phyloP scores from a whole-genome alignment of 2,113 vertebrate genomes.

The Microtus ochrogaster region DNA sequence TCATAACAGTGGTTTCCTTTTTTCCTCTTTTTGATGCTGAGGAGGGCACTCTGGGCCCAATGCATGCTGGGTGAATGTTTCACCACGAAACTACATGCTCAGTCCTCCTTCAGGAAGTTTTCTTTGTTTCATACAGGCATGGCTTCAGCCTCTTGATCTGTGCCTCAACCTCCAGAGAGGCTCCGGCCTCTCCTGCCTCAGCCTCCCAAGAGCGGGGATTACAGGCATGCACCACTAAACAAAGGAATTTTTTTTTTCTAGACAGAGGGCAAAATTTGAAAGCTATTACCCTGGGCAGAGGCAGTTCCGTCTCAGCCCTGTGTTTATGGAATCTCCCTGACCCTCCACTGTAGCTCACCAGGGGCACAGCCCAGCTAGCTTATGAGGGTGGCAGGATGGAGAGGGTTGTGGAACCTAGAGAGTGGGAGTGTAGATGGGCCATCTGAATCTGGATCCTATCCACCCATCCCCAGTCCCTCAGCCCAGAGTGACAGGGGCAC shows the following conservation, averaged over 20 bases:
- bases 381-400: background rate
- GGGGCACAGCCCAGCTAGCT: too few species aligned
- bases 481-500: background rate
- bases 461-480: background rate
- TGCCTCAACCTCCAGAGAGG: background rate
- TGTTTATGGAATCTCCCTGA: background rate
- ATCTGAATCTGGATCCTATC: background rate
- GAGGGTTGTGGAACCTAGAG: background rate
- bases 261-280: background rate
- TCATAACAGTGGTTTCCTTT: background rate
- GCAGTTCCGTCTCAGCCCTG: background rate
- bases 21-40: background rate
- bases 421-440: accelerated
- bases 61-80: background rate
- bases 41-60: background rate
- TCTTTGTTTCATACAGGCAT: background rate
- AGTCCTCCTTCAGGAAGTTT: background rate
- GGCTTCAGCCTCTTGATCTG: background rate
- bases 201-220: background rate
- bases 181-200: background rate
- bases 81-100: background rate
- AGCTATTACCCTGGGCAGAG: background rate
- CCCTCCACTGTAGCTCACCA: background rate
- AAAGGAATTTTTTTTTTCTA: background rate
- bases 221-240: too few species aligned